These are phyloP conservation scores for Kryptolebias marmoratus DNA, from an alignment of 2,113 vertebrate species.

Conservation along the genomic window DNA sequence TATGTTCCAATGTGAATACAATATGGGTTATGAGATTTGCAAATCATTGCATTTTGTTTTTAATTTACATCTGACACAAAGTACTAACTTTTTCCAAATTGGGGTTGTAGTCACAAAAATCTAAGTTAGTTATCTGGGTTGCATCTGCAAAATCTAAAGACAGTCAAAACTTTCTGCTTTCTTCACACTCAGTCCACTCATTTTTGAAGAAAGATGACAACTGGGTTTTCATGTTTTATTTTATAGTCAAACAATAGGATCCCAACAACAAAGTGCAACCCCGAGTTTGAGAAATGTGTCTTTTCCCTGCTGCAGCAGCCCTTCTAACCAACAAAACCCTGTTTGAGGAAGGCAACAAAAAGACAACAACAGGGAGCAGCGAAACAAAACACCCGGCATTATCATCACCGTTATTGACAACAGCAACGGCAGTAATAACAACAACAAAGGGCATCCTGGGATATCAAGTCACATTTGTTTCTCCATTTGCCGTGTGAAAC, in stretches of 20 bases:
- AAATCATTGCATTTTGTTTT: too few relatives aligned
- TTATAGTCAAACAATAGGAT: slow-evolving; percentile 43
- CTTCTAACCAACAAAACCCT: slow-evolving; percentile 52
- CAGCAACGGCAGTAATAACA: slow-evolving; percentile 66
- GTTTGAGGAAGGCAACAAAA: slow-evolving; percentile 57
- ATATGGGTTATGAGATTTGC: too few relatives aligned
- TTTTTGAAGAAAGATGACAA: slow-evolving; percentile 39
- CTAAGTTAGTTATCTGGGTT: slow-evolving; percentile 38
- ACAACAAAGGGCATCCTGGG: slow-evolving; percentile 69
- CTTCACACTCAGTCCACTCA: slow-evolving; percentile 36
- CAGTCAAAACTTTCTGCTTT: slow-evolving; percentile 33
- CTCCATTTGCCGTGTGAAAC: slow-evolving; percentile 63
- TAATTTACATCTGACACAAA: too few relatives aligned
- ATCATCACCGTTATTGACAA: slow-evolving; percentile 71
- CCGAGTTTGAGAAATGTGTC: slow-evolving; percentile 32
- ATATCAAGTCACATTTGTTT: slow-evolving; percentile 75
- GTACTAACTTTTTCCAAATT: too few relatives aligned
- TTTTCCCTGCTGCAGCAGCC: slow-evolving; percentile 42
- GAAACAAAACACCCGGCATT: slow-evolving; percentile 62
- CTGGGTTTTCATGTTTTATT: slow-evolving; percentile 48
- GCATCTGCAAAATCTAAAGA: slow-evolving; percentile 42
- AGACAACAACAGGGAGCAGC: slow-evolving; percentile 53
- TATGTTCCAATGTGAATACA: too few relatives aligned
- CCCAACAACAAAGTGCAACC: slow-evolving; percentile 48
- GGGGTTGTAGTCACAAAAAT: too few relatives aligned